Evolutionary conservation across 2,888 invertebrate genomes (phyloP).

Genomic region (Noctua janthina): DNA sequence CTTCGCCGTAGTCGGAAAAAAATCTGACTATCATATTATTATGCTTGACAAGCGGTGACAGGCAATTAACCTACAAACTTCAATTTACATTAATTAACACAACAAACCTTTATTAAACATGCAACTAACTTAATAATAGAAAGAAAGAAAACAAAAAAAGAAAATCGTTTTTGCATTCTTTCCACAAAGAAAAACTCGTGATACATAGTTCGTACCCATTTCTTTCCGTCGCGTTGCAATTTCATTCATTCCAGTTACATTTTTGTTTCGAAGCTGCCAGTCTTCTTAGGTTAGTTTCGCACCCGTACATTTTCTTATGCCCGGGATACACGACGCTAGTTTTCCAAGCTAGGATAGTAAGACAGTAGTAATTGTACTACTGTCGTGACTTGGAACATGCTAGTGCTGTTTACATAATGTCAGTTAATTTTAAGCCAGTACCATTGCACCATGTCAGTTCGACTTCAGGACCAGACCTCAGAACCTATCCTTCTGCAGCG

Average conservation of each 20-base stretch:
- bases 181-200: neutral
- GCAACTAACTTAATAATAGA: constrained; percentile 17
- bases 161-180: neutral
- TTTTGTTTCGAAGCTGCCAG: constrained; percentile 27
- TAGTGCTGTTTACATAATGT: too few relatives aligned
- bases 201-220: neutral
- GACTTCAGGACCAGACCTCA: too few relatives aligned
- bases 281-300: constrained; percentile 23
- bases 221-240: neutral
- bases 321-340: too few relatives aligned
- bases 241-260: constrained; percentile 6
- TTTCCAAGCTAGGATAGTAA: too few relatives aligned
- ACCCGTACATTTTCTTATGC: constrained; percentile 4
- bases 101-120: constrained; percentile 12
- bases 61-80: constrained; percentile 18
- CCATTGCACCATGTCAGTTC: too few relatives aligned
- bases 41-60: constrained; percentile 4
- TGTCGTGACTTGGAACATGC: too few relatives aligned
- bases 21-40: neutral
- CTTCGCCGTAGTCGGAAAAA: neutral
- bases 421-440: too few relatives aligned
- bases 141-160: neutral
- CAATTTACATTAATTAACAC: constrained; percentile 24
- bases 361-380: too few relatives aligned
- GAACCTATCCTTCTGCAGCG: too few relatives aligned